These are phyloP conservation scores for Ctenochaetus hawaiiensis DNA, from an alignment of 2,797 vertebrate species.

Conservation along the genomic window DNA sequence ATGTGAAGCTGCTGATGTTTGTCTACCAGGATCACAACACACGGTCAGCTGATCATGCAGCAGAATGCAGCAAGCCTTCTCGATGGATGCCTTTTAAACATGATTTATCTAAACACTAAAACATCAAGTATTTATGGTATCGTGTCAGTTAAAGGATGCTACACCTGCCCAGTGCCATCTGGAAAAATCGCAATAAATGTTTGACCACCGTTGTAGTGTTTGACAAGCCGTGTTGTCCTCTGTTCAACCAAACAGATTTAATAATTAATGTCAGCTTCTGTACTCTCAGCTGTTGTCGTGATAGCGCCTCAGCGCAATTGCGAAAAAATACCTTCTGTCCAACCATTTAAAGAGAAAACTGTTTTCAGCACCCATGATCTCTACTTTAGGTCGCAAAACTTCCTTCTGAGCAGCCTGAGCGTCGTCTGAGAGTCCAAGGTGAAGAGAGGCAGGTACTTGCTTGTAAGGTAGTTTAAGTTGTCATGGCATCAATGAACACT, in stretches of 20 bases:
- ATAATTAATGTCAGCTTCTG: conserved; percentile 2
- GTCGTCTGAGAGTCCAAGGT: conserved; percentile 20
- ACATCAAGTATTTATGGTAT: neutral
- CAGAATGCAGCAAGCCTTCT: conserved; percentile 57
- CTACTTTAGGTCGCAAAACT: conserved; percentile 9
- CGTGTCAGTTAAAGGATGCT: conserved; percentile 34
- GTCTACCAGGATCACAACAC: conserved; percentile 76
- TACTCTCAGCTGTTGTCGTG: neutral
- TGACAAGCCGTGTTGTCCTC: conserved; percentile 13
- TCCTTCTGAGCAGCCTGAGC: neutral
- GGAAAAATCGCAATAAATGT: conserved; percentile 30
- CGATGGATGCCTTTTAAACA: conserved; percentile 38
- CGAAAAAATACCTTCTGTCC: conserved; percentile 32
- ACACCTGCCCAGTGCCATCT: conserved; percentile 35
- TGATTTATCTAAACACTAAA: conserved; percentile 18
- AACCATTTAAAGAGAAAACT: conserved; percentile 23
- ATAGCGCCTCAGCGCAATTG: neutral
- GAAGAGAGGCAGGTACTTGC: conserved; percentile 8
- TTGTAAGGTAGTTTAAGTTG: conserved; percentile 48
- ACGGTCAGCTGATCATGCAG: conserved; percentile 47
- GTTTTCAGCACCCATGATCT: conserved; percentile 38
- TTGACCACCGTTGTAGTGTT: conserved; percentile 26
- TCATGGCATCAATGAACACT: conserved; percentile 32
- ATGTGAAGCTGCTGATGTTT: conserved; percentile 10
- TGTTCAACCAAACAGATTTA: conserved; percentile 12